Conservation (phyloP, 2,888 invertebrate genomes). For the Rhodophaea formosa region DNA sequence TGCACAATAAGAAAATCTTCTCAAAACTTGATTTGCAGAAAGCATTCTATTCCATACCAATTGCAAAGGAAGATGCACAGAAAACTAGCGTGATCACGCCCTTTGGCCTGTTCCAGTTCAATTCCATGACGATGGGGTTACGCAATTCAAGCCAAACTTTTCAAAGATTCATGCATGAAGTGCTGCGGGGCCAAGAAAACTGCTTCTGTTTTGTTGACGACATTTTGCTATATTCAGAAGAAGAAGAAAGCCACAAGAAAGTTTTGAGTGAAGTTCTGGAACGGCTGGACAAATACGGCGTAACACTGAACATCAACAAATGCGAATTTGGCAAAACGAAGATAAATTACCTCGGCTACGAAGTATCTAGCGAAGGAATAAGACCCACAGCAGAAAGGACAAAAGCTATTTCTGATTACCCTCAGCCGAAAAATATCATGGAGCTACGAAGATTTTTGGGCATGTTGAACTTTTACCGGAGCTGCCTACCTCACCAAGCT, state of each 20-base stretch:
- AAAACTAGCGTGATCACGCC: constrained; percentile 40
- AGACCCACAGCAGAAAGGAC: constrained; percentile 18
- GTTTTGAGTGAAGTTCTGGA: constrained; percentile 18
- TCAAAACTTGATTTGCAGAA: constrained; percentile 21
- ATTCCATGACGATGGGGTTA: constrained; percentile 39
- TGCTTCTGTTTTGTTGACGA: constrained; percentile 17
- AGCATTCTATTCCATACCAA: constrained; percentile 19
- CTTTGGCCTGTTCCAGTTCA: constrained; percentile 41
- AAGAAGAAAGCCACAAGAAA: not conserved
- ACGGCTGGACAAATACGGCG: constrained; percentile 22
- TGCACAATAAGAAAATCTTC: constrained; percentile 16
- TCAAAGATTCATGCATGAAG: constrained; percentile 34
- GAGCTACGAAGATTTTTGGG: constrained; percentile 28
- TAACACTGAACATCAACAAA: constrained; percentile 26
- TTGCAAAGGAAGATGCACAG: constrained; percentile 16
- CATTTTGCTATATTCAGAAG: constrained; percentile 1
- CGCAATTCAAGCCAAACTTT: constrained; percentile 40
- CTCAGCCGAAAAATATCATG: constrained; percentile 22
- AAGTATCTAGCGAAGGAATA: constrained; percentile 23
- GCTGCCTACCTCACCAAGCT: constrained; percentile 23
- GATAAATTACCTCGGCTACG: constrained; percentile 24
- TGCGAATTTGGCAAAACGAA: constrained; percentile 23
- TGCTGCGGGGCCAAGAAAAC: constrained; percentile 26
- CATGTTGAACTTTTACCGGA: constrained; percentile 30
- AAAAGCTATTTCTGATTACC: constrained; percentile 21